phyloP scores from a whole-genome alignment of 2,113 vertebrate genomes.

The Canis aureus region DNA sequence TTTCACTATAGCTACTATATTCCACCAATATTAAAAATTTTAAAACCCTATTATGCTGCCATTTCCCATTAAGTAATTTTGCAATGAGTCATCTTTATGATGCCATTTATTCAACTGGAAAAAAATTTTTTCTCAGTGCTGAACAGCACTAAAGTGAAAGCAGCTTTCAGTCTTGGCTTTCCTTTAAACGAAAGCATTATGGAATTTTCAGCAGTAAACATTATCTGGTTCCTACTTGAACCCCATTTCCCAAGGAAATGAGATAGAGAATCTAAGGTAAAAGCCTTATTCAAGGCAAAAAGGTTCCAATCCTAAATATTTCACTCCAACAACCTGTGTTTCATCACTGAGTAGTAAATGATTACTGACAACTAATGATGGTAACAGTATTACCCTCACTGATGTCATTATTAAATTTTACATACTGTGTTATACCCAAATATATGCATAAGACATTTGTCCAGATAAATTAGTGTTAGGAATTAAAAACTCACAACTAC shows the following conservation, averaged over 20 bases:
- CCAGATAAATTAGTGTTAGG: conserved; percentile 84
- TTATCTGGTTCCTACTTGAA: conserved; percentile 16
- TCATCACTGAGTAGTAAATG: conserved; percentile 33
- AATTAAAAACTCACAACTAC: conserved; percentile 64
- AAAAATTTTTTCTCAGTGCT: conserved; percentile 37
- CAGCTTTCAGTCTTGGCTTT: neutral
- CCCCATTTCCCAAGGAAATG: neutral
- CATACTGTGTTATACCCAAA: conserved; percentile 68
- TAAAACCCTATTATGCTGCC: conserved; percentile 53
- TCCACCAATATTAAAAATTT: conserved; percentile 23
- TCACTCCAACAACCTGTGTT: conserved; percentile 61
- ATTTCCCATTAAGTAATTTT: conserved; percentile 62
- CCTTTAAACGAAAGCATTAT: neutral
- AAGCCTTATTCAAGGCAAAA: conserved; percentile 53
- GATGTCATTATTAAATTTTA: conserved; percentile 1
- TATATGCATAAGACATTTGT: conserved; percentile 30
- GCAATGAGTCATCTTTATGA: conserved; percentile 42
- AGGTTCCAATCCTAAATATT: conserved; percentile 23
- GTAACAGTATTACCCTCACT: neutral
- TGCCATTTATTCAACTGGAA: conserved; percentile 63
- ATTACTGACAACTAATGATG: neutral
- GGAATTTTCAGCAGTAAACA: conserved; percentile 18
- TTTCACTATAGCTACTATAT: conserved; percentile 56
- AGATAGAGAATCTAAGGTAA: neutral
- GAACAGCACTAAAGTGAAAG: neutral